phyloP scores from a whole-genome alignment of 1,140 invertebrate genomes.

The Drosophila arizonae region DNA sequence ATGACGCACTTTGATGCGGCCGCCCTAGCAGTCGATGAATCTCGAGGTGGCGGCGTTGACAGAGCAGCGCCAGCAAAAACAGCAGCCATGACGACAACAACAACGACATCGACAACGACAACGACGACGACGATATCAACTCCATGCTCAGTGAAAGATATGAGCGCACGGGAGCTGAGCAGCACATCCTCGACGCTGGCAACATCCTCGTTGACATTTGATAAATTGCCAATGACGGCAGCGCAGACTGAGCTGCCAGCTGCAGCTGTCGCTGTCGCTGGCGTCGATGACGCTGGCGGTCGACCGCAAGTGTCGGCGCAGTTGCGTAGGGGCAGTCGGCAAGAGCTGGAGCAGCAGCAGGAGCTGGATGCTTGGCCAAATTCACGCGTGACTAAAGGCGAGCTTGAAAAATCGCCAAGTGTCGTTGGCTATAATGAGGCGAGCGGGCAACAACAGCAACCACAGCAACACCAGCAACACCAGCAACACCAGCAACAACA shows the following conservation, averaged over 20 bases:
- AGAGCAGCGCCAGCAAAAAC: conserved; percentile 35
- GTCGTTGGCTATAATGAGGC: conserved; percentile 66
- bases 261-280: conserved; percentile 21
- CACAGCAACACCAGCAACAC: neutral
- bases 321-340: conserved; percentile 10
- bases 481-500: conserved; percentile 33
- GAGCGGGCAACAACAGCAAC: conserved; percentile 32
- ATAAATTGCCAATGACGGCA: conserved; percentile 77
- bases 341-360: conserved; percentile 19
- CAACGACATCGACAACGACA: neutral
- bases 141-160: conserved; percentile 38
- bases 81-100: neutral
- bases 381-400: conserved; percentile 76
- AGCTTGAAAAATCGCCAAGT: conserved; percentile 79
- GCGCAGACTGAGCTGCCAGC: conserved; percentile 48
- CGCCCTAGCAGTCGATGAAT: conserved; percentile 23
- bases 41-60: neutral
- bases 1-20: conserved; percentile 55
- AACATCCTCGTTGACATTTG: conserved; percentile 78
- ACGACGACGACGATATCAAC: conserved; percentile 22
- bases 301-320: conserved; percentile 51
- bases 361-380: conserved; percentile 60
- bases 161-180: conserved; percentile 57
- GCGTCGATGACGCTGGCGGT: conserved; percentile 42
- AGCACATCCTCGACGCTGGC: conserved; percentile 69